phyloP scores from a whole-genome alignment of 2,888 invertebrate species.

The Latheticus oryzae region DNA sequence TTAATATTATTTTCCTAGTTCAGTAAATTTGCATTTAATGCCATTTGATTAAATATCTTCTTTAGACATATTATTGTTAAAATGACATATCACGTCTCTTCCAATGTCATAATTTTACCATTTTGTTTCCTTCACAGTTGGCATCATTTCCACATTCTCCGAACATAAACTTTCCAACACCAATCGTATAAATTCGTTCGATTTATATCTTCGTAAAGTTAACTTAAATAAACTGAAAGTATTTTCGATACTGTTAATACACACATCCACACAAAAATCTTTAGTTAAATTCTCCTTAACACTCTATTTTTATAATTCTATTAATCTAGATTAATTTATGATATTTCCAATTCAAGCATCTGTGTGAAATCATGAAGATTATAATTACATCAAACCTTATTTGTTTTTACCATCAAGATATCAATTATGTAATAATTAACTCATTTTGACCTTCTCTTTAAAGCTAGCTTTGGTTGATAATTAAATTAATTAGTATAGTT shows the following conservation, averaged over 20 bases:
- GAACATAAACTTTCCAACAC: not conserved
- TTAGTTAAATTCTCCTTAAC: conserved; percentile 29
- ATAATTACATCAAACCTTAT: conserved; percentile 26
- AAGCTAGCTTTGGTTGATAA: conserved; percentile 27
- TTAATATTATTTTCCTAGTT: no score
- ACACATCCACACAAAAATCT: conserved; percentile 11
- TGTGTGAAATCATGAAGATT: conserved; percentile 18
- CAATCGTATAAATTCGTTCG: conserved; percentile 31
- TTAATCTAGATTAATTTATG: not conserved
- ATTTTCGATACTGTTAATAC: conserved; percentile 32
- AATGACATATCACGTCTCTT: no score
- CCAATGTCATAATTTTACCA: no score
- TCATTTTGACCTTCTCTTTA: conserved; percentile 26
- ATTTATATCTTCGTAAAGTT: conserved; percentile 36
- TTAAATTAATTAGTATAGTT: conserved; percentile 24
- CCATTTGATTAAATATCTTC: no score
- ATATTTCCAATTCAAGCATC: not conserved
- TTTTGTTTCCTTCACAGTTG: no score
- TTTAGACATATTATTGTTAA: no score
- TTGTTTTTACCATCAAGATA: conserved; percentile 31
- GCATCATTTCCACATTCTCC: no score
- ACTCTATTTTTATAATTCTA: conserved; percentile 23
- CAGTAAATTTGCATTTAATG: no score
- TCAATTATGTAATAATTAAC: conserved; percentile 36
- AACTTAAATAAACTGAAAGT: conserved; percentile 38